These are phyloP conservation scores for Arvicanthis niloticus DNA, from an alignment of 2,113 vertebrate genomes.

Conservation along the genomic window DNA sequence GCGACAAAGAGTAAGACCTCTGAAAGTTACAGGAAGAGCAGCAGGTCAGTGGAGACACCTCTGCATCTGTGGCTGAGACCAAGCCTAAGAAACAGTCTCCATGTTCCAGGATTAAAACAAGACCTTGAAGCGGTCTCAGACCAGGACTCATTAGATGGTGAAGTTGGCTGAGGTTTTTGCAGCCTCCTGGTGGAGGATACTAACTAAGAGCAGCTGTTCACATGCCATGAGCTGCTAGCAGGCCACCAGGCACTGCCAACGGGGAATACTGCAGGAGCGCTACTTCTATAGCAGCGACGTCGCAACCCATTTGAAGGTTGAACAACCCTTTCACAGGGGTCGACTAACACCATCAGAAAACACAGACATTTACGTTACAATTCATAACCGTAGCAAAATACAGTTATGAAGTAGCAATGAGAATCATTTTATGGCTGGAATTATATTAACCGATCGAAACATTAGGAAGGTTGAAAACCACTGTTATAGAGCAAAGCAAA, in stretches of 20 bases:
- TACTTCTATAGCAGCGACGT: neutral
- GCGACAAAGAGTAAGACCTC: neutral
- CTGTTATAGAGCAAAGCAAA: neutral
- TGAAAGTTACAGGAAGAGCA: neutral
- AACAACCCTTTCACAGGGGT: neutral
- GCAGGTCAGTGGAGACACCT: neutral
- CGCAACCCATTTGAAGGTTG: neutral
- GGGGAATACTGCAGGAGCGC: fast-evolving
- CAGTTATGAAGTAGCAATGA: neutral
- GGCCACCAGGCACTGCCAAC: neutral
- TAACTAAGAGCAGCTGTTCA: neutral
- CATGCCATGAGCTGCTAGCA: neutral
- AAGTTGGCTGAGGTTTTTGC: neutral
- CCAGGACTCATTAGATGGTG: too few relatives aligned
- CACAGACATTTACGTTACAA: neutral
- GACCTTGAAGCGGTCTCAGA: neutral
- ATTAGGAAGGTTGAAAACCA: neutral
- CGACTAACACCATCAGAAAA: neutral
- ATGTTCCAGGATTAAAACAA: neutral
- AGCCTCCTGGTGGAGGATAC: too few relatives aligned
- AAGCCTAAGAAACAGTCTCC: neutral
- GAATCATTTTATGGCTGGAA: neutral
- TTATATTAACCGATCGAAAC: neutral
- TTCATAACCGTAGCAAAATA: neutral
- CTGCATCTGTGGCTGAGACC: neutral